phyloP scores from a whole-genome alignment of 1,140 invertebrate genomes.

The Ridgeia piscesae region DNA sequence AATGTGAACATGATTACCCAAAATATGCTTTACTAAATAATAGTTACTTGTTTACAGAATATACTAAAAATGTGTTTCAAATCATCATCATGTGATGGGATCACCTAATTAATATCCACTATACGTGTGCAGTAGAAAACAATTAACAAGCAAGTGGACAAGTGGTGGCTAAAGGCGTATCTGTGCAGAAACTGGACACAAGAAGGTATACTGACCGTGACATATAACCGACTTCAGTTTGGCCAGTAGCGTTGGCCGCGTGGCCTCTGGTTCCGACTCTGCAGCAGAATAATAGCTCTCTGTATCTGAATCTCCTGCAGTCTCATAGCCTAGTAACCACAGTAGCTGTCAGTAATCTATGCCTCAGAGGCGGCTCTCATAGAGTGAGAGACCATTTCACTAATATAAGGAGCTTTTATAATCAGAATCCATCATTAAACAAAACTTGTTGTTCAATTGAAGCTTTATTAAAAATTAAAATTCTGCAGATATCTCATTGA shows the following conservation, averaged over 20 bases:
- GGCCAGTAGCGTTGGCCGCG: constrained; percentile 35
- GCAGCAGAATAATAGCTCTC: constrained; percentile 31
- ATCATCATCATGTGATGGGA: no score
- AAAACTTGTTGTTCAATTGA: no score
- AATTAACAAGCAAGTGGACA: not conserved
- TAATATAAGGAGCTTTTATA: no score
- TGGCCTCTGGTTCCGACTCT: constrained; percentile 47
- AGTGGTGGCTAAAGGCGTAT: not conserved
- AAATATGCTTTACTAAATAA: no score
- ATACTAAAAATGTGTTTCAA: no score
- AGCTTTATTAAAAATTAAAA: no score
- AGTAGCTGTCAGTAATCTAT: not conserved
- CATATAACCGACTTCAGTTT: not conserved
- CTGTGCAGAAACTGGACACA: not conserved
- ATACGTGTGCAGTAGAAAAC: not conserved
- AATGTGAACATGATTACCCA: no score
- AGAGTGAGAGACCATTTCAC: no score
- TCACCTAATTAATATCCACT: not conserved
- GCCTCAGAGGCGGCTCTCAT: not conserved
- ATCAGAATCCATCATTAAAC: no score
- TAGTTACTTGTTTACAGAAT: no score
- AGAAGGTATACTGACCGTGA: not conserved
- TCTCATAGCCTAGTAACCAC: constrained; percentile 13
- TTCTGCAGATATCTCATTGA: no score
- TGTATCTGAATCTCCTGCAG: constrained; percentile 31